Evolutionary conservation across 2,888 invertebrate species (phyloP), one percentile per base, ranked within the genome.

Genomic region (Alcis repandata): DNA sequence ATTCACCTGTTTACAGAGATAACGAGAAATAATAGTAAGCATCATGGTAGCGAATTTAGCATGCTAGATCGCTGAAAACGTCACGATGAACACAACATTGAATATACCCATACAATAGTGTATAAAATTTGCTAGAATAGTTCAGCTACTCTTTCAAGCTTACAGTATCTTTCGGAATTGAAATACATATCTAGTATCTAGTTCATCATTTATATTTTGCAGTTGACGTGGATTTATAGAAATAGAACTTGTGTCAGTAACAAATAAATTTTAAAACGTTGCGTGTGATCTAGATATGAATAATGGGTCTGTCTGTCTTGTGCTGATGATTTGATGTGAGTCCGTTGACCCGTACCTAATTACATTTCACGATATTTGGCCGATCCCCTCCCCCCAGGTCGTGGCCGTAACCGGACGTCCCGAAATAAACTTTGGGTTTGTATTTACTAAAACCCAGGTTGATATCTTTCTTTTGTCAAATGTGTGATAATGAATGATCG

Each of bases 1-100:
- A 54, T 59, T 43, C 41, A 48, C 59, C 54, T 49, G 41, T 17
- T 9, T 0, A 4, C 9, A 27, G 53, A 51, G 43, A 57, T 63
- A 63, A 63, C 3, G 27, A 48, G 27, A 15, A 27, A 27, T 45
- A 20, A 15, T 3, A 38, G 11, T 11, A 11, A n/a, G 0, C 11
- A 1, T 36, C 36, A 36, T 36, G 10, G 3, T 36, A 36, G 13
- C 1, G 11, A 13, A 10, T 36, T 10, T n/a, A n/a, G n/a, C 27
- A 27, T 27, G 27, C 27, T 27, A 27, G 27, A 27, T 27, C 6
- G 27, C 27, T 27, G 27, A 27, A 27, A 27, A 27, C 6, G 27
- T 6, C 3, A 4, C 27, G 2, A 27, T 27, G 27, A 27, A 27
- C 27, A n/a, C n/a, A n/a, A n/a, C n/a, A n/a, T n/a, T n/a, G 27